Evolutionary conservation across 2,113 vertebrate genomes (phyloP).

Genomic region (Myotis davidii): DNA sequence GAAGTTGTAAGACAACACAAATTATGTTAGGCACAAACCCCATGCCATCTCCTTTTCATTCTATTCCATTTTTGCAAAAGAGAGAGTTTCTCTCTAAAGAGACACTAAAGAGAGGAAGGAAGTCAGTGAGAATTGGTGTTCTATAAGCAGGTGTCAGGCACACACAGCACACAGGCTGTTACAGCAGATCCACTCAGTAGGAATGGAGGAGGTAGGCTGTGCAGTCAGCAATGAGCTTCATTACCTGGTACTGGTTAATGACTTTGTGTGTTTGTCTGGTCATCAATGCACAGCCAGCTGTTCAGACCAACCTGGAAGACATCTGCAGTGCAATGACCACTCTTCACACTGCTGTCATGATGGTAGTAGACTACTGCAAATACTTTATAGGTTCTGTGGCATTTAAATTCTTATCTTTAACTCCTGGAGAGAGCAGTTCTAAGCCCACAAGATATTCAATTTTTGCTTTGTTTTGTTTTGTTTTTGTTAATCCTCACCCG

Average conservation of each 20-base stretch:
- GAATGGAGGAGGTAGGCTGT: conserved; percentile 99
- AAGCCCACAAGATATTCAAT: conserved; percentile 86
- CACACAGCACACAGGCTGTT: conserved; percentile 85
- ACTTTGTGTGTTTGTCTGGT: conserved; percentile 96
- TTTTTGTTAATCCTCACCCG: too few species aligned
- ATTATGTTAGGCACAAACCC: conserved; percentile 68
- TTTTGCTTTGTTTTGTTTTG: too few species aligned
- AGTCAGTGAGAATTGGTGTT: conserved; percentile 82
- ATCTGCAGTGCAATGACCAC: conserved; percentile 98
- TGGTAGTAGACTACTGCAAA: conserved; percentile 99
- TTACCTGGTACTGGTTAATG: conserved; percentile 95
- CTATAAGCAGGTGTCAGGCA: conserved; percentile 83
- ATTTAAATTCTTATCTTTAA: conserved; percentile 98
- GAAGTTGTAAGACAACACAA: conserved; percentile 77
- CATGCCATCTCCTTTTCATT: conserved; percentile 77
- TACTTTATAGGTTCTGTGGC: conserved; percentile 98
- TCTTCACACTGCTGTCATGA: conserved; percentile 97
- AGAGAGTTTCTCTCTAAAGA: conserved; percentile 78
- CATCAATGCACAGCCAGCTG: conserved; percentile 98
- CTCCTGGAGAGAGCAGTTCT: conserved; percentile 97
- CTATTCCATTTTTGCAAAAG: conserved; percentile 81
- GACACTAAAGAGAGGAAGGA: conserved; percentile 74
- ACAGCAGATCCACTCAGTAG: conserved; percentile 97
- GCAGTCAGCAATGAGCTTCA: conserved; percentile 94
- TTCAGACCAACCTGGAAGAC: conserved; percentile 99